Base-by-base conservation (phyloP, 2,888 invertebrate genomes). In the Meghimatium bilineatum region DNA sequence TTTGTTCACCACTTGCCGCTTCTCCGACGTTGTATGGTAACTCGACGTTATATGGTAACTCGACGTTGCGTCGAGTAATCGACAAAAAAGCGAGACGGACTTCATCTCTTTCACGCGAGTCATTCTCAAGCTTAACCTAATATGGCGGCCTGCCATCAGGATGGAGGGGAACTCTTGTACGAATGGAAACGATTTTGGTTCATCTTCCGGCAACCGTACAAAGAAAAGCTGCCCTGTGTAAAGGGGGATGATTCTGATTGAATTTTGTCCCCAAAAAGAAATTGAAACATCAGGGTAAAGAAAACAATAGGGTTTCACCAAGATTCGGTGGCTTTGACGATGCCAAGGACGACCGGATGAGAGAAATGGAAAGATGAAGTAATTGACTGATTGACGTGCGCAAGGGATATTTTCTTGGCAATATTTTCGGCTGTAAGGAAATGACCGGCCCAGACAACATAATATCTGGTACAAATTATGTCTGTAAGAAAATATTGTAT, bases 121-220 rank as follows among this genome's bases (percentile, higher is more conserved):
- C 80, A 72, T 71, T 80, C 72, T 36, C 60, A 36, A 14, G 71
- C 72, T 80, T 80, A 80, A 80, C 80, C 72, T 80, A 80, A 80
- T 80, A 80, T 80, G 80, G 80, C 80, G 80, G 80, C 71, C 72
- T 80, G 80, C 80, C 80, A 80, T 36, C 71, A 60, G 56, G 72
- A 80, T 80, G 72, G 49, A 72, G 56, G 71, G 38, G 71, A 17
- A 52, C 80, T 72, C 80, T 69, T 77, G 52, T 80, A 71, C 60
- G 71, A 80, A 72, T 80, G 60, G 63, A 72, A 69, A 72, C 80
- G 80, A 80, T 66, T 77, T 66, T 77, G 66, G 80, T 80, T 80
- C 80, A 72, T 80, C 80, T 80, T 80, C 80, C 80, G 80, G 72
- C 80, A 80, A 32, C 72, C 56, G 71, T 80, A 80, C 80, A 80